A percentile compares a stretch with the other conserved stretches of the same genome.
Conservation (phyloP, 2,888 invertebrate genomes). For the Stenchaetothrips biformis region DNA sequence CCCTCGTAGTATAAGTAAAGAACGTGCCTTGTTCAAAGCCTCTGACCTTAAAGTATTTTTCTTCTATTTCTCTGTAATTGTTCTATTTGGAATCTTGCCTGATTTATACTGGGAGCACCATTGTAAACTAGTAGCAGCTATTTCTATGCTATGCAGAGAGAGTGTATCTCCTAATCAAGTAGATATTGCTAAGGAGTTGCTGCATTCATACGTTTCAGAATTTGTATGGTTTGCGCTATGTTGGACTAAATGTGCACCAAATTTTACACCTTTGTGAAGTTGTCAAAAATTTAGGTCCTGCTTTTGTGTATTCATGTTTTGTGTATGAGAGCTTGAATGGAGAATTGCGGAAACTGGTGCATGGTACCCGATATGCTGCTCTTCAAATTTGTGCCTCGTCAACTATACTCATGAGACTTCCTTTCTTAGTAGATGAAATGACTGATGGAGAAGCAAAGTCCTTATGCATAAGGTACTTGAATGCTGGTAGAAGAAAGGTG, state of each 20-base stretch:
- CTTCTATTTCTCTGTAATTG: background rate
- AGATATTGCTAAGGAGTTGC: background rate
- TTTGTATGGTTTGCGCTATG: background rate
- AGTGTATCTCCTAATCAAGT: background rate
- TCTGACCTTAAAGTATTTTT: no score
- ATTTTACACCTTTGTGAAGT: background rate
- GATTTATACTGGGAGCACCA: conserved; percentile 2
- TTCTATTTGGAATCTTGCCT: background rate
- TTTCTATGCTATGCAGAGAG: background rate
- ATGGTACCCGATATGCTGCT: background rate
- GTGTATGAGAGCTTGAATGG: background rate
- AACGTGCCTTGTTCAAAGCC: background rate
- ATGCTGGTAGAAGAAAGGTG: background rate
- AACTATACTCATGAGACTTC: background rate
- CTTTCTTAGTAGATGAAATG: background rate
- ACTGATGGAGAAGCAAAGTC: background rate
- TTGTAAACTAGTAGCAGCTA: background rate
- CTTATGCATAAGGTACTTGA: background rate
- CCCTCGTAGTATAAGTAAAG: no score
- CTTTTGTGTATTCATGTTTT: background rate
- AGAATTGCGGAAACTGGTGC: background rate
- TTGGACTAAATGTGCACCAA: background rate
- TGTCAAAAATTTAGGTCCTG: background rate
- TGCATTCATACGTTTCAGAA: background rate
- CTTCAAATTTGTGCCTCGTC: background rate